A percentile compares a stretch with the other conserved stretches of the same genome.
phyloP scores from a whole-genome alignment of 2,113 vertebrate species.

The Calyptommatus sinebrachiatus region DNA sequence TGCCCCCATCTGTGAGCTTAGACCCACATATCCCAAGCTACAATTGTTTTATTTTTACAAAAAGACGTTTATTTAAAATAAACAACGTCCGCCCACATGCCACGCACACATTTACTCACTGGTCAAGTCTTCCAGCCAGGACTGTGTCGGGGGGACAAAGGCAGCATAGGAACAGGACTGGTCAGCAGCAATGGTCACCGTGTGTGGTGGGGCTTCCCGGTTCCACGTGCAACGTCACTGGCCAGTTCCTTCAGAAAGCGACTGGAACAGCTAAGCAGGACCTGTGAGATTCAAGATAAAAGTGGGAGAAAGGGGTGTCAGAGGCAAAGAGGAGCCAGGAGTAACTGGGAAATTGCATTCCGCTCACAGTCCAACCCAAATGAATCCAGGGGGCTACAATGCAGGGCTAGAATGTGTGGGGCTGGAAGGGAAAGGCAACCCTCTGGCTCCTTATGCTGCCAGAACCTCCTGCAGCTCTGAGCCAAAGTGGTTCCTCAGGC shows the following conservation, averaged over 20 bases:
- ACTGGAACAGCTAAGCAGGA: neutral
- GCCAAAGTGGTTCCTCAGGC: neutral
- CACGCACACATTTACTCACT: constrained; percentile 39
- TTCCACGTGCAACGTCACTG: neutral
- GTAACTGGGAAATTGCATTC: fast-evolving
- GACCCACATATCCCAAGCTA: too few species aligned
- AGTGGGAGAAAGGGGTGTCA: neutral
- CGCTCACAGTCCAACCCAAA: neutral
- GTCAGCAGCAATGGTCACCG: neutral
- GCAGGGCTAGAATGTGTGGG: neutral
- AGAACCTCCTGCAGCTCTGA: constrained; percentile 16
- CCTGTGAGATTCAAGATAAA: neutral
- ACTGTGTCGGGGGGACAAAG: neutral
- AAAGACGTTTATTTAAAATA: too few species aligned
- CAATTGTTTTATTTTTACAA: too few species aligned
- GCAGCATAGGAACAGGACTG: neutral
- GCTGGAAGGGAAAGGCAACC: neutral
- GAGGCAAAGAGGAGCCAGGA: neutral
- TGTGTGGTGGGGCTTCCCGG: too few species aligned
- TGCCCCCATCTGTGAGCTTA: too few species aligned
- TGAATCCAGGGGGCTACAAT: neutral
- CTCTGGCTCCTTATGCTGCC: neutral
- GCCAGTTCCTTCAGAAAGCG: neutral
- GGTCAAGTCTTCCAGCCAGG: constrained; percentile 33
- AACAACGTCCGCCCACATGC: too few species aligned